These are phyloP conservation scores for Limonius californicus DNA, from an alignment of 1,140 invertebrate genomes.

Conservation along the genomic window DNA sequence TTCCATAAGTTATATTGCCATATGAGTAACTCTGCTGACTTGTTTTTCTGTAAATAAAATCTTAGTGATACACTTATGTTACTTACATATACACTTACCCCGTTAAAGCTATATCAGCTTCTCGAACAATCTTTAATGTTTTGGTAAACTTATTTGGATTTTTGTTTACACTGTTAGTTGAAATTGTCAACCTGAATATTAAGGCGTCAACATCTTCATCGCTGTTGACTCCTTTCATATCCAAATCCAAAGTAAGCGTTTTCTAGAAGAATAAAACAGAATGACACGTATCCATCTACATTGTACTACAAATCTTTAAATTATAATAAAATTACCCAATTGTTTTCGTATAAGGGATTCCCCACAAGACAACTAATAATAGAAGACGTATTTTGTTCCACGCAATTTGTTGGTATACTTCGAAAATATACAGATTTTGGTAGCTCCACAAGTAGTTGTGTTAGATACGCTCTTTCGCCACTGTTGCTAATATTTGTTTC, in stretches of 20 bases:
- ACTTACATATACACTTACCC: constrained; percentile 43
- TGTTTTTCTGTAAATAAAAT: constrained; percentile 40
- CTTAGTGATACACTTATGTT: constrained; percentile 1
- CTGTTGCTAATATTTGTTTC: constrained; percentile 40
- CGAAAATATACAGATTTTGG: constrained; percentile 39
- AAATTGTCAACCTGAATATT: constrained; percentile 22
- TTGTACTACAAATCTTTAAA: too few species aligned
- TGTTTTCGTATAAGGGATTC: constrained; percentile 39
- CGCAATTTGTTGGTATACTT: constrained; percentile 38
- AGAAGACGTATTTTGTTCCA: constrained; percentile 24
- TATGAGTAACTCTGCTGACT: constrained; percentile 43
- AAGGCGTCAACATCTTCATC: constrained; percentile 39
- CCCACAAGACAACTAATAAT: constrained; percentile 37
- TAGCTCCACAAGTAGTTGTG: constrained; percentile 37
- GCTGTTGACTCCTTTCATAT: constrained; percentile 38
- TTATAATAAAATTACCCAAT: constrained; percentile 16
- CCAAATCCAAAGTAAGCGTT: constrained; percentile 42
- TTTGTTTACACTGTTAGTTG: constrained; percentile 26
- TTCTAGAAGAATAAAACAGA: too few species aligned
- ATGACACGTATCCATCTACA: too few species aligned
- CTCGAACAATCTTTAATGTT: constrained; percentile 38
- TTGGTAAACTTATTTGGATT: constrained; percentile 29
- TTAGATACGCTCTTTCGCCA: constrained; percentile 46
- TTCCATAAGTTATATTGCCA: constrained; percentile 18
- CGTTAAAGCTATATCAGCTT: constrained; percentile 42